Evolutionary conservation across 2,113 vertebrate genomes (phyloP), one percentile per base, ranked within the genome.

Genomic region (Peromyscus polionotus): DNA sequence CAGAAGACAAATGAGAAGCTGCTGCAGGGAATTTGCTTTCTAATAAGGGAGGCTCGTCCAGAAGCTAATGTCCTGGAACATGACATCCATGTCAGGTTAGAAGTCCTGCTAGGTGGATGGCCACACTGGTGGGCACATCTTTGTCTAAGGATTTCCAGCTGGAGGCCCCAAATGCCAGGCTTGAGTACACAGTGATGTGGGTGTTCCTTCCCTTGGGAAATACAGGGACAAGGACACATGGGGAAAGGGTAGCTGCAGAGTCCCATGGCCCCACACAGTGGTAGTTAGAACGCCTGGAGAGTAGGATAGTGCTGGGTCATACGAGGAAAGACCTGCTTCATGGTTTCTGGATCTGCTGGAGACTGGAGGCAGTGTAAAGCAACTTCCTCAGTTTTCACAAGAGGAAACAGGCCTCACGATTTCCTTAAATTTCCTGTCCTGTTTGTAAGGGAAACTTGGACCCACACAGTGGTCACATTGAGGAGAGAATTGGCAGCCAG

Each of bases 191-290:
- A 36, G 2, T 9, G 4, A 48, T 31, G 1, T 42, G 61, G 42
- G 11, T 1, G 22, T 12, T 28, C 0, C 2, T 65, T 87, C 70
- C 51, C 20, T 7, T 13, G n/a, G 77, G 63, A 36, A 84, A 59
- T 61, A 4, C 0, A 0, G 8, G 59, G 42, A 4, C 8, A 19
- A 48, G 36, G 45, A 14, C 8, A 5, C 17, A 24, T 22, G 79
- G 51, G 8, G 59, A 9, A 2, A 2, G 17, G 17, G 33, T 54
- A 2, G 33, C 33, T 28, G 42, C 17, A 36, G n/a, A 42, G 2
- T 36, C 1, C 39, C 3, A 17, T 2, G 14, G 24, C 39, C 1
- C 61, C 9, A 19, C 65, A 20, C 42, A 16, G 67, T 0, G 4
- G 36, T 31, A 20, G n/a, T 59, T 24, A 20, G n/a, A 54, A 28